phyloP scores from a whole-genome alignment of 2,113 vertebrate species.

The Hippoglossus stenolepis region DNA sequence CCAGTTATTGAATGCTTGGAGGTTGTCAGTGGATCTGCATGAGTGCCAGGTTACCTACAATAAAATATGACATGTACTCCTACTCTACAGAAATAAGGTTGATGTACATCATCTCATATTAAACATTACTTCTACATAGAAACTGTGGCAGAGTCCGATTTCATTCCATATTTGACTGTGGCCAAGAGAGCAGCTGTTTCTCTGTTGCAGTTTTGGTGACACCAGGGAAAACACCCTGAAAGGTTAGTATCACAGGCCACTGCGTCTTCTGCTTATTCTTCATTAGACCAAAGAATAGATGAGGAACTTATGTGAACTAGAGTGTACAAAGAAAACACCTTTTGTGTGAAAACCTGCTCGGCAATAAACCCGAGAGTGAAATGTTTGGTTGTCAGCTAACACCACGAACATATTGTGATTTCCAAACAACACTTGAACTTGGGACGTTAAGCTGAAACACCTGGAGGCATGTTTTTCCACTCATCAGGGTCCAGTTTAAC shows the following conservation, averaged over 20 bases:
- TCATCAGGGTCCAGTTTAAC: conserved; percentile 12
- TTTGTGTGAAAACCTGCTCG: too few relatives aligned
- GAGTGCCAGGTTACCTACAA: neutral
- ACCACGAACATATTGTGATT: neutral
- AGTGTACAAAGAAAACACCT: neutral
- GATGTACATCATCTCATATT: neutral
- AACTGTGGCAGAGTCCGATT: conserved; percentile 42
- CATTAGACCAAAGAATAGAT: neutral
- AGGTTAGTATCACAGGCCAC: neutral
- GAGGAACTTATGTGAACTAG: neutral
- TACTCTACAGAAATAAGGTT: neutral
- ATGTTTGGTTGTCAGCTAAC: neutral
- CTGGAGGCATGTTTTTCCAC: neutral
- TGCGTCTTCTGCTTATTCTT: neutral
- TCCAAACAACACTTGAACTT: neutral
- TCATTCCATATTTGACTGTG: conserved; percentile 53
- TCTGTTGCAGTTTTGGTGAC: conserved; percentile 58
- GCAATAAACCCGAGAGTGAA: neutral
- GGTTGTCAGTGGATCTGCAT: conserved; percentile 15
- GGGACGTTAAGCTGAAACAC: neutral
- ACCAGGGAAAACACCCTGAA: conserved; percentile 6
- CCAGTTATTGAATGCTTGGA: conserved; percentile 5
- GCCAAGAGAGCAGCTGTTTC: conserved; percentile 62
- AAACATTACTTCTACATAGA: neutral
- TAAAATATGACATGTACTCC: neutral